A percentile compares a stretch with the other conserved stretches of the same genome.
These are phyloP conservation scores for Pandemis corylana DNA, from an alignment of 2,888 invertebrate species.

Conservation along the genomic window DNA sequence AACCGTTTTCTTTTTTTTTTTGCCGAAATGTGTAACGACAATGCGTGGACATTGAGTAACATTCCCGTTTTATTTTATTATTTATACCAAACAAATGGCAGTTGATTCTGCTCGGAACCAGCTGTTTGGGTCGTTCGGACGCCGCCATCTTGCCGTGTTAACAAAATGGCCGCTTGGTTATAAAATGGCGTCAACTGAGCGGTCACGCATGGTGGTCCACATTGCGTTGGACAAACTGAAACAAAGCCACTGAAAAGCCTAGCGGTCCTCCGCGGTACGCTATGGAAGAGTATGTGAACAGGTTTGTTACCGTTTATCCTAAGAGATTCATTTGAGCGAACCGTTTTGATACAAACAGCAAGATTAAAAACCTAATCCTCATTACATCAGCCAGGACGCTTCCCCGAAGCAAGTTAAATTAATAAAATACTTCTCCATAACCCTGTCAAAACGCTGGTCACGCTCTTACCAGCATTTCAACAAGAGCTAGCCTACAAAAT, in stretches of 20 bases:
- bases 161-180: constrained; percentile 63
- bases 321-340: constrained; percentile 58
- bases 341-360: constrained; percentile 21
- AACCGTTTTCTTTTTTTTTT: constrained; percentile 64
- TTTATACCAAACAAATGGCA: constrained; percentile 64
- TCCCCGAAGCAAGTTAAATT: neutral
- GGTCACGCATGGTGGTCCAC: constrained; percentile 53
- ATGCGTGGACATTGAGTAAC: constrained; percentile 73
- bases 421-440: neutral
- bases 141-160: constrained; percentile 61
- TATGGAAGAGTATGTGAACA: constrained; percentile 70
- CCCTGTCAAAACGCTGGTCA: constrained; percentile 19
- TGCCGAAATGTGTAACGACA: constrained; percentile 70
- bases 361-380: neutral
- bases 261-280: constrained; percentile 48
- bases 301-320: constrained; percentile 47
- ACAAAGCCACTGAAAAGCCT: constrained; percentile 61
- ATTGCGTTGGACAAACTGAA: constrained; percentile 52
- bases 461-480: constrained; percentile 38
- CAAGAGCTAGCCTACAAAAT: neutral
- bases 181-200: constrained; percentile 64
- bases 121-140: constrained; percentile 76
- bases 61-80: constrained; percentile 65
- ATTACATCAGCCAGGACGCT: neutral
- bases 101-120: constrained; percentile 70